Percentiles rank a stretch among this genome's conserved stretches.
Evolutionary conservation across 2,797 vertebrate genomes (phyloP).

Genomic region (Bradypodion pumilum): DNA sequence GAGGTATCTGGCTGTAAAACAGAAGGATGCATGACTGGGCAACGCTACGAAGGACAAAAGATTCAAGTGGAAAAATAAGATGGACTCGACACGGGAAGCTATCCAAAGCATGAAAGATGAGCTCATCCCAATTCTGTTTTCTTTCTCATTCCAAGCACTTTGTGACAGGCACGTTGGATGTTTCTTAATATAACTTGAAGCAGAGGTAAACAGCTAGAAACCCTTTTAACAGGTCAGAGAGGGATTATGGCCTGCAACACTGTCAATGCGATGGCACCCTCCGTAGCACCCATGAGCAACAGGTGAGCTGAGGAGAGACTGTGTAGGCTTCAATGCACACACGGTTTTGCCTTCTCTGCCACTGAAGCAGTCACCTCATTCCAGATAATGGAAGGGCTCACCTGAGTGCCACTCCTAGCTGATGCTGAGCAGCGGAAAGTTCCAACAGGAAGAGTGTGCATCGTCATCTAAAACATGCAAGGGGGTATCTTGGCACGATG

Average conservation of each 20-base stretch:
- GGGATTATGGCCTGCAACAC: neutral
- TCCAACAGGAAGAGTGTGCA: neutral
- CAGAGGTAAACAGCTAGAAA: neutral
- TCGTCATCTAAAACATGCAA: neutral
- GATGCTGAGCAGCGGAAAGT: neutral
- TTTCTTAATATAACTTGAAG: neutral
- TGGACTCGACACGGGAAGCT: neutral
- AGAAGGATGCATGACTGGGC: neutral
- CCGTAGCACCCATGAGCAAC: too few species aligned
- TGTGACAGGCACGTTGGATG: slow-evolving; percentile 4
- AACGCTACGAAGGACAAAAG: neutral
- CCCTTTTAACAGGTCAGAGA: neutral
- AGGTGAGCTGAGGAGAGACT: too few species aligned
- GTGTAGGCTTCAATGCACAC: too few species aligned
- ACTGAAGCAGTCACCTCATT: neutral
- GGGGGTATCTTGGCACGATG: neutral
- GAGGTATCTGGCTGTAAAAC: neutral
- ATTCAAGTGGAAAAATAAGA: neutral
- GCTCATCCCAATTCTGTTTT: neutral
- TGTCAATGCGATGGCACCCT: neutral
- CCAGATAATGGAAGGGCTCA: neutral
- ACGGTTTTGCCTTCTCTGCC: neutral
- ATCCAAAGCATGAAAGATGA: neutral
- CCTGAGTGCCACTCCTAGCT: neutral
- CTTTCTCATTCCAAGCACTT: neutral